Percentiles rank a stretch among this genome's conserved stretches.
These are phyloP conservation scores for Alsophila aescularia DNA, from an alignment of 2,888 invertebrate species.

Conservation along the genomic window DNA sequence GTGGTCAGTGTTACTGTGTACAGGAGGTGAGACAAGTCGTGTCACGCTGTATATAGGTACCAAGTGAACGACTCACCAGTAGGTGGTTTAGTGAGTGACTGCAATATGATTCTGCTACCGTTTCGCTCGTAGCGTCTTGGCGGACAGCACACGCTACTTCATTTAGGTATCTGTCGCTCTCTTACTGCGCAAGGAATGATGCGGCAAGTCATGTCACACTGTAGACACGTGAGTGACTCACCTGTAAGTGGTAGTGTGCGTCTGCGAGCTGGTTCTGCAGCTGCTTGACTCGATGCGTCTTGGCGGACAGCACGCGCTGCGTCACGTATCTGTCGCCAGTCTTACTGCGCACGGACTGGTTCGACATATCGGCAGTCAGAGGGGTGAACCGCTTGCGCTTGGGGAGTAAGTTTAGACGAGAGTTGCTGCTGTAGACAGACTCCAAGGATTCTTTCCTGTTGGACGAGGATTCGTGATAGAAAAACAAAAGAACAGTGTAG, in stretches of 20 bases:
- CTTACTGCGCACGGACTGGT: slow-evolving; percentile 52
- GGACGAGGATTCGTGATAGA: slow-evolving; percentile 4
- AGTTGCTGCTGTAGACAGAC: slow-evolving; percentile 78
- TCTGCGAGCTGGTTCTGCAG: slow-evolving; percentile 92
- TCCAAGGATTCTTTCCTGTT: slow-evolving; percentile 73
- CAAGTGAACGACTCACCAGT: too few species aligned
- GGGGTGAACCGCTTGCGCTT: slow-evolving; percentile 72
- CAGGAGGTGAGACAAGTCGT: too few species aligned
- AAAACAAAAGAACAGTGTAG: not conserved
- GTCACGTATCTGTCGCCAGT: slow-evolving; percentile 68
- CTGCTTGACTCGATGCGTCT: slow-evolving; percentile 89
- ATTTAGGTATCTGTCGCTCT: too few species aligned
- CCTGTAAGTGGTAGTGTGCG: slow-evolving; percentile 91
- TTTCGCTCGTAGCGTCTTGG: too few species aligned
- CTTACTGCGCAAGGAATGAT: too few species aligned
- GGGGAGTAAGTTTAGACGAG: slow-evolving; percentile 67
- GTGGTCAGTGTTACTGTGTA: too few species aligned
- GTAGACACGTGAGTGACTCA: slow-evolving; percentile 49
- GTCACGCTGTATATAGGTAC: too few species aligned
- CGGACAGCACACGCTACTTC: too few species aligned
- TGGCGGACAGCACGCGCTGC: slow-evolving; percentile 90
- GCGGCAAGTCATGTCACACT: not conserved
- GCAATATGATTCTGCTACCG: too few species aligned
- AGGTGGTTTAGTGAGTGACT: too few species aligned
- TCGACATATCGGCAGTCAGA: slow-evolving; percentile 58